Conservation (phyloP, 2,113 vertebrate species). For the Gadus chalcogrammus region DNA sequence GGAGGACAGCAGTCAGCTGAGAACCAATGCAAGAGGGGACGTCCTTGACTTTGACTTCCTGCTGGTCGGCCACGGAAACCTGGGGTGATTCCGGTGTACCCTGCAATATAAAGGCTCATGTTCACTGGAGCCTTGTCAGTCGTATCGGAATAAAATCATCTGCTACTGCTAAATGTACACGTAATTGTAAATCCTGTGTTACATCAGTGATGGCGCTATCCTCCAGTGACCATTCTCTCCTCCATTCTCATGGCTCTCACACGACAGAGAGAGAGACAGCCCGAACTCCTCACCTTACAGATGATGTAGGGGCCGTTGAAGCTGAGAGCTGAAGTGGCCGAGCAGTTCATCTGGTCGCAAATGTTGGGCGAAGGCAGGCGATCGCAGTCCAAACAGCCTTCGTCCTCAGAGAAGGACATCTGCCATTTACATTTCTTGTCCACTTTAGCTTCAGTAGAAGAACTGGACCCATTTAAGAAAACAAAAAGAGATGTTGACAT, state of each 20-base stretch:
- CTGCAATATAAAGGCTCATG: not conserved
- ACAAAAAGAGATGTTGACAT: not conserved
- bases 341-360: not conserved
- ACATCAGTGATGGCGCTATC: no score
- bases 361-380: not conserved
- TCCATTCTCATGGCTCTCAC: no score
- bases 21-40: not conserved
- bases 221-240: no score
- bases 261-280: not conserved
- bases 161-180: no score
- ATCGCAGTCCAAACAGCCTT: slow-evolving; percentile 25
- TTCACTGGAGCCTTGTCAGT: no score
- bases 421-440: not conserved
- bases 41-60: slow-evolving; percentile 1
- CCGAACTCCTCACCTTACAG: slow-evolving; percentile 45
- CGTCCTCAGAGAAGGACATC: not conserved
- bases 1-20: not conserved
- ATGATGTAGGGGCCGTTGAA: slow-evolving; percentile 65
- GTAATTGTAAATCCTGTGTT: no score
- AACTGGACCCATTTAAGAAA: slow-evolving; percentile 26
- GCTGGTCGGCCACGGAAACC: not conserved
- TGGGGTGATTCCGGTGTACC: not conserved
- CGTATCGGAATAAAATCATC: no score
- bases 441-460: slow-evolving; percentile 20
- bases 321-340: slow-evolving; percentile 21